Evolutionary conservation across 2,113 vertebrate genomes (phyloP).

Genomic region (Cochlearius cochlearius): DNA sequence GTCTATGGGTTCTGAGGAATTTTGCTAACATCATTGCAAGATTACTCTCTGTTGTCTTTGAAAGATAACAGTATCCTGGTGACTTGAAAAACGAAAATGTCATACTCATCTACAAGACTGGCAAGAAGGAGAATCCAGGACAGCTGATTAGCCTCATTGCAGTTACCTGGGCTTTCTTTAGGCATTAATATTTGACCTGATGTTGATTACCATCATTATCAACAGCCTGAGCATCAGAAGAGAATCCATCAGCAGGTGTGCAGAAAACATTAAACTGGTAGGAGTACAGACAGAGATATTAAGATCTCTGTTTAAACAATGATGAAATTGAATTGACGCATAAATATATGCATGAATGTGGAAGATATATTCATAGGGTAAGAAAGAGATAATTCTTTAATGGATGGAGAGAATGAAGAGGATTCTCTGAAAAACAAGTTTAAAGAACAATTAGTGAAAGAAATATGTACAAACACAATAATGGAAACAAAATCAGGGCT

Average conservation of each 20-base stretch:
- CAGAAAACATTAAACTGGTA: not conserved
- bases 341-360: not conserved
- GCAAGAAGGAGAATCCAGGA: not conserved
- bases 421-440: not conserved
- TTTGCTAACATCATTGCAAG: not conserved
- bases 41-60: not conserved
- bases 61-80: not conserved
- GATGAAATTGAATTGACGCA: not conserved
- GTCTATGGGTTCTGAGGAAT: not conserved
- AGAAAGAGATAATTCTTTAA: not conserved
- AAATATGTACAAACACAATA: not conserved
- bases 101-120: not conserved
- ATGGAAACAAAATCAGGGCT: not conserved
- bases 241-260: not conserved
- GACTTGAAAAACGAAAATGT: not conserved
- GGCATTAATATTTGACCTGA: not conserved
- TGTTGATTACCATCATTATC: not conserved
- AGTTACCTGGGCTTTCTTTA: not conserved
- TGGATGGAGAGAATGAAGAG: not conserved
- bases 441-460: not conserved
- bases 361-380: not conserved
- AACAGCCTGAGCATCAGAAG: not conserved
- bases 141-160: not conserved
- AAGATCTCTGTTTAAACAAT: not conserved
- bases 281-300: not conserved